A percentile compares a stretch with the other conserved stretches of the same genome.
Conservation (phyloP, 2,888 invertebrate species). For the Drosophila parthenogenetica region DNA sequence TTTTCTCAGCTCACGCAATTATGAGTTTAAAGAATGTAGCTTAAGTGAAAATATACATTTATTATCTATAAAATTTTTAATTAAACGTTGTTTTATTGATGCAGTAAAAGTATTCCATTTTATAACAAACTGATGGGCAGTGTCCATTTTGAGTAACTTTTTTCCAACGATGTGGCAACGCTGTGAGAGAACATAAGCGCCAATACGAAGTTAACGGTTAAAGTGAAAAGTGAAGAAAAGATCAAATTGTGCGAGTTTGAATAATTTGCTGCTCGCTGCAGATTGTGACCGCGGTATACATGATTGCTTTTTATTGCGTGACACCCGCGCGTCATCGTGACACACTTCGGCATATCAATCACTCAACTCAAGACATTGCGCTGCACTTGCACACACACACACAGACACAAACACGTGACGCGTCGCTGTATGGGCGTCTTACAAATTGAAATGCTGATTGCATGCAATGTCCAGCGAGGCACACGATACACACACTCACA, state of each 20-base stretch:
- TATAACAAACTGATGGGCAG: too few relatives aligned
- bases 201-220: neutral
- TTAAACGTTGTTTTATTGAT: too few relatives aligned
- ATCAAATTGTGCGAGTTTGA: neutral
- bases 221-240: neutral
- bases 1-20: neutral
- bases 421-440: slow-evolving; percentile 39
- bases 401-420: neutral
- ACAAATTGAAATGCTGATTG: slow-evolving; percentile 57
- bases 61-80: too few relatives aligned
- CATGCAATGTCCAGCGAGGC: slow-evolving; percentile 27
- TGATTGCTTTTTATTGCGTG: slow-evolving; percentile 14
- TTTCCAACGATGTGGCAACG: slow-evolving; percentile 11
- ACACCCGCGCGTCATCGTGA: slow-evolving; percentile 13
- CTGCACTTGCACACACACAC: slow-evolving; percentile 21
- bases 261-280: neutral
- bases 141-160: too few relatives aligned
- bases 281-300: neutral
- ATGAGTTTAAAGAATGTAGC: too few relatives aligned
- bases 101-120: neutral
- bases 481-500: slow-evolving; percentile 5
- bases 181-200: neutral
- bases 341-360: slow-evolving; percentile 35
- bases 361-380: slow-evolving; percentile 43
- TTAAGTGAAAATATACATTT: too few relatives aligned